Percentiles rank a stretch among this genome's conserved stretches.
phyloP scores from a whole-genome alignment of 1,140 invertebrate genomes.

The Eurosta solidaginis region DNA sequence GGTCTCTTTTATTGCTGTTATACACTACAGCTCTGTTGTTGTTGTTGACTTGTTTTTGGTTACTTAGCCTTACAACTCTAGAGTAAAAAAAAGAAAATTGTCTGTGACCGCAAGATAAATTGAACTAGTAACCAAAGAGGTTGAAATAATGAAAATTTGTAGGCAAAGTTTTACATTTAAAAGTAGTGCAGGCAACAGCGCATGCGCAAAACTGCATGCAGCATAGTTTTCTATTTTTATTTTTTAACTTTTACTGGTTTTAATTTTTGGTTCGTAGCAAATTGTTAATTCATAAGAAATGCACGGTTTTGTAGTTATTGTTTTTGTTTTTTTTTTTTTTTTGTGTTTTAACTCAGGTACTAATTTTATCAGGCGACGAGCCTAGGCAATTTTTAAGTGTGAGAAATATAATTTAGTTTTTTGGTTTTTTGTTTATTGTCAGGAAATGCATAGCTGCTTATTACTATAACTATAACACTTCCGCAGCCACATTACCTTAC shows the following conservation, averaged over 20 bases:
- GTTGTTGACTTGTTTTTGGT: neutral
- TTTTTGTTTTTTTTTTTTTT: no score
- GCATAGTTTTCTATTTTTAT: neutral
- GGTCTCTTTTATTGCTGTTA: constrained; percentile 12
- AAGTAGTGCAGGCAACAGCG: constrained; percentile 18
- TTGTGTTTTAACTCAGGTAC: no score
- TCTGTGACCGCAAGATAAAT: neutral
- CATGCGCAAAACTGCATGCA: neutral
- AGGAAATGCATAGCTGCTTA: neutral
- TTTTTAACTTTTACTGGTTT: neutral
- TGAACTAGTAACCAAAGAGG: neutral
- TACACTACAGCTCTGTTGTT: neutral
- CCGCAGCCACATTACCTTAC: neutral
- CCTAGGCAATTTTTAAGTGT: neutral
- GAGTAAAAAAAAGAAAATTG: constrained; percentile 2
- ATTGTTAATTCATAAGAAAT: constrained; percentile 22
- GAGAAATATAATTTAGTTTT: neutral
- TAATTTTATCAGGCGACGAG: neutral
- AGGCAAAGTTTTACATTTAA: neutral
- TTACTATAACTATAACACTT: neutral
- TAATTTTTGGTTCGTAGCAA: neutral
- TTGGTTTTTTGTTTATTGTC: neutral
- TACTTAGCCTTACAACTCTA: neutral
- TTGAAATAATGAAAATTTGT: neutral
- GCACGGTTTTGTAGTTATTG: no score